These are phyloP conservation scores for Mnemiopsis leidyi DNA, from an alignment of 37 sponge, comb jelly and placozoan genomes.

Conservation along the genomic window DNA sequence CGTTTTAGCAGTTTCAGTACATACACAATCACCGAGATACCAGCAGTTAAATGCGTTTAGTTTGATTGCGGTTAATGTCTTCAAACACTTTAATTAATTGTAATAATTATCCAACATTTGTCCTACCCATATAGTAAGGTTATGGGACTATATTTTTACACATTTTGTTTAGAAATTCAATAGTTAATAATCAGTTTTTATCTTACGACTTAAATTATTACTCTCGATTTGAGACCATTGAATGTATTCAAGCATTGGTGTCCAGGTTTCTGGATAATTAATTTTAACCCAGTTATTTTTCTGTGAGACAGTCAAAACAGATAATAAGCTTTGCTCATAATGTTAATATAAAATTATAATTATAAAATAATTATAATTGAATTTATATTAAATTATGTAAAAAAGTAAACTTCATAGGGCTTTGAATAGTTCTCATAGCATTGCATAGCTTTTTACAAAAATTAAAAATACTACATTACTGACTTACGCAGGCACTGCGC, in stretches of 20 bases:
- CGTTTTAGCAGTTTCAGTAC: no score
- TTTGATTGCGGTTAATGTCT: no score
- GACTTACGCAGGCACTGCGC: no score
- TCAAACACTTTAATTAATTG: no score
- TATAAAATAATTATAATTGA: neutral
- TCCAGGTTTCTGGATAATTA: neutral
- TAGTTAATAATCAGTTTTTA: neutral
- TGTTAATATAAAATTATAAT: neutral
- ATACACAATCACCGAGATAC: no score
- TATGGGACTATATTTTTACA: no score
- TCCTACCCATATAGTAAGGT: no score
- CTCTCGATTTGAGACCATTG: neutral
- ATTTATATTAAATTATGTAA: neutral
- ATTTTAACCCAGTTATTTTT: no score
- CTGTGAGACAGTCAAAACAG: neutral
- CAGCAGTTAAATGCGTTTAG: no score
- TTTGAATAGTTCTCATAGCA: neutral
- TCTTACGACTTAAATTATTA: neutral
- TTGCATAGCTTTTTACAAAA: neutral
- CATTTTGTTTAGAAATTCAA: no score
- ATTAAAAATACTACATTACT: neutral
- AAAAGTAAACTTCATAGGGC: neutral
- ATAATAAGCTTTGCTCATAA: neutral
- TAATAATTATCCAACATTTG: no score
- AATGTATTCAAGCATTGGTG: neutral